Conservation (phyloP, 1,140 invertebrate genomes). For the Samia ricini region DNA sequence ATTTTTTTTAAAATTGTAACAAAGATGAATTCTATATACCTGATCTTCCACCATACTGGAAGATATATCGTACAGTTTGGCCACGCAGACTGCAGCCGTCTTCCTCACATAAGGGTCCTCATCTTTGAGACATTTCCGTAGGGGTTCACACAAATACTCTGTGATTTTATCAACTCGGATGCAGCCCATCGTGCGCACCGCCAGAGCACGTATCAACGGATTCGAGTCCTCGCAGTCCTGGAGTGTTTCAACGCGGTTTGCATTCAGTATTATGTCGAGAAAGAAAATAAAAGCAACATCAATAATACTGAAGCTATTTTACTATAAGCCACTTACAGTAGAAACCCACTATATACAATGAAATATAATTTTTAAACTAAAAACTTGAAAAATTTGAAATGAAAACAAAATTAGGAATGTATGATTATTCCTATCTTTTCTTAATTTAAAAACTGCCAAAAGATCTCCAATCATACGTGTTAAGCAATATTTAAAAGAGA, state of each 20-base stretch:
- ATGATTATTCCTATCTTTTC: no score
- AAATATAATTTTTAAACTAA: background rate
- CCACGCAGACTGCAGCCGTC: slow-evolving; percentile 99
- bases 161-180: slow-evolving; percentile 99
- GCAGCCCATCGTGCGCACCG: slow-evolving; percentile 99
- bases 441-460: background rate
- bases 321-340: slow-evolving; percentile 58
- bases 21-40: slow-evolving; percentile 32
- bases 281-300: slow-evolving; percentile 50
- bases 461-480: no score
- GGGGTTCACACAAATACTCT: slow-evolving; percentile 99
- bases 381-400: background rate
- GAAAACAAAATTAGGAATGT: background rate
- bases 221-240: slow-evolving; percentile 99
- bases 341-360: slow-evolving; percentile 28
- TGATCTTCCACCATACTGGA: slow-evolving; percentile 96
- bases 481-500: slow-evolving; percentile 4
- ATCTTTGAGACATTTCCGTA: slow-evolving; percentile 98
- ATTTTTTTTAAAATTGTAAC: no score
- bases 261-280: slow-evolving; percentile 37
- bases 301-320: slow-evolving; percentile 60
- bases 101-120: slow-evolving; percentile 99
- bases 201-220: slow-evolving; percentile 98
- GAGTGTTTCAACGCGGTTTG: slow-evolving; percentile 40
- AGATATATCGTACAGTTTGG: slow-evolving; percentile 99